Conservation (phyloP, 2,113 vertebrate genomes). For the Hyperopisus bebe region DNA sequence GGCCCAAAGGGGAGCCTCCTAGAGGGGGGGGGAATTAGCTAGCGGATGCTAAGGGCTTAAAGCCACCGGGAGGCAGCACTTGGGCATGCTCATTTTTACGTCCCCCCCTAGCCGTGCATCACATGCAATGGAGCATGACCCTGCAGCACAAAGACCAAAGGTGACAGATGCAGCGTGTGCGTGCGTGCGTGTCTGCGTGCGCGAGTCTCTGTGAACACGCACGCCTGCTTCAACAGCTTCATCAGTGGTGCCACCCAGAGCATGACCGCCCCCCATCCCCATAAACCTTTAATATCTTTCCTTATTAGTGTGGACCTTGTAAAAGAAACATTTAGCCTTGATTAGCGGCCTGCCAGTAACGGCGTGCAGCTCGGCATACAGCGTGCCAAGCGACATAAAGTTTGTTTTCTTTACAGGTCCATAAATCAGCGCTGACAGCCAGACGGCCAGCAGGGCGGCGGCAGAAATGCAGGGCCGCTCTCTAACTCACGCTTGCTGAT, state of each 20-base stretch:
- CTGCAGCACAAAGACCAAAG: not conserved
- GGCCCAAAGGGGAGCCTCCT: slow-evolving; percentile 26
- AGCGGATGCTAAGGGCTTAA: not conserved
- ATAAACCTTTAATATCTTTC: slow-evolving; percentile 63
- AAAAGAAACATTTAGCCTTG: slow-evolving; percentile 80
- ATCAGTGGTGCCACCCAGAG: slow-evolving; percentile 35
- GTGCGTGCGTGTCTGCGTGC: too few species aligned
- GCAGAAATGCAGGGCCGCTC: slow-evolving; percentile 24
- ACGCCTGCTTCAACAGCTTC: slow-evolving; percentile 25
- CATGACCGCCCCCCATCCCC: slow-evolving; percentile 32
- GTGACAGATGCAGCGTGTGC: not conserved
- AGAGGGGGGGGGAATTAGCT: not conserved
- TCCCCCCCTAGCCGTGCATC: not conserved
- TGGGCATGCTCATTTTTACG: not conserved
- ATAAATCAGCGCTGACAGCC: slow-evolving; percentile 41
- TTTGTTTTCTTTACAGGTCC: slow-evolving; percentile 48
- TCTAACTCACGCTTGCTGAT: slow-evolving; percentile 23
- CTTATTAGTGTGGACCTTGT: slow-evolving; percentile 73
- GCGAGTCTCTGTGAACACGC: not conserved
- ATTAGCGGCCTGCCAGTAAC: slow-evolving; percentile 75
- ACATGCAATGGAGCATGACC: not conserved
- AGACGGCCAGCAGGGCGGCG: not conserved
- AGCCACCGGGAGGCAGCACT: not conserved
- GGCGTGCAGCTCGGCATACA: slow-evolving; percentile 42
- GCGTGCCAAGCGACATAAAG: slow-evolving; percentile 48